Base-by-base conservation (phyloP, 2,888 invertebrate genomes). In the Platypus cylindrus region DNA sequence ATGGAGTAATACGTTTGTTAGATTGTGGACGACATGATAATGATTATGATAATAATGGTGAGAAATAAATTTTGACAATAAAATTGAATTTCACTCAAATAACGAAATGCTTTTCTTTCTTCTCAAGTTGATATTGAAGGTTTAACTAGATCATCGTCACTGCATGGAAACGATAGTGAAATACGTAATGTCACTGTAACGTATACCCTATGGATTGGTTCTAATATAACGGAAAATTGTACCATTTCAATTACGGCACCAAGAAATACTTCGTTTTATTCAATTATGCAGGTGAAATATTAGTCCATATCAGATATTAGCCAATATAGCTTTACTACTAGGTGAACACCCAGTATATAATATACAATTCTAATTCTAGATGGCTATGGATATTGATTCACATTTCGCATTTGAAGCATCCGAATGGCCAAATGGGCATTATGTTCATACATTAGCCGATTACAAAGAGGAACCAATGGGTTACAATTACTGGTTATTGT, bases 341-440 rank as follows among this genome's bases (percentile, higher is more conserved):
- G 20, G 9, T 20, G 5, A 20, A 9, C 9, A 7, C 5, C 9
- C 9, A 20, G 5, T 20, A 20, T 20, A 20, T 20, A 20, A 9
- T 29, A 29, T 13, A 9, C 11, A 15, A 7, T 31, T n/a, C 11
- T 7, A 8, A 11, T 36, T 27, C 3, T 22, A 43, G 41, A 73
- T 78, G 63, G 89, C 89, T 0, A 81, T 86, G 38, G 82, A 83
- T 44, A 69, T 78, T 50, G 84, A 86, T 55, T 67, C 78, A 1
- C 66, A 66, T 46, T 71, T 68, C 47, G 54, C 60, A 34, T 67
- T 62, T 52, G 64, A 65, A 45, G 84, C 87, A 0, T 78, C 84
- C 47, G 83, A 85, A 55, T 89, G 89, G 89, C 87, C 89, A 2
- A 89, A 87, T 56, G 89, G 89, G 0, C 87, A 89, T 58, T 89